Evolutionary conservation across 2,797 vertebrate genomes (phyloP), one percentile per base, ranked within the genome.

Genomic region (Tachyglossus aculeatus): DNA sequence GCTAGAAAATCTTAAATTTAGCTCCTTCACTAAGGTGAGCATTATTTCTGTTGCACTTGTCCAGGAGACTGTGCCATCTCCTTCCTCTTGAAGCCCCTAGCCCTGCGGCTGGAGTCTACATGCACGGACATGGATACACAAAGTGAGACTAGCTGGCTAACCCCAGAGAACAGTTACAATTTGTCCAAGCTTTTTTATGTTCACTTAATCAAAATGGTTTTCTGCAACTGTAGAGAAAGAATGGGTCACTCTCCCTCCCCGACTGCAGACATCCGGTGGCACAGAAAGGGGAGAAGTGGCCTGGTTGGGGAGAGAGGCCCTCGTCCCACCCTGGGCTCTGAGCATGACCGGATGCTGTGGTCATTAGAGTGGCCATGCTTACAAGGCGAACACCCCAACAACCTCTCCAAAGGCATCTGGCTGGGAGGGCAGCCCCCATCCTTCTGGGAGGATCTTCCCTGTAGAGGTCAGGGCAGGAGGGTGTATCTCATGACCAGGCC

Each of bases 51-150:
- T 89, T 80, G 70, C 88, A 77, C 53, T 86, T 77, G 65, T 72
- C 88, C 82, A 75, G 83, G 83, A 89, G 93, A 87, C 93, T 92
- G 91, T 91, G 90, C 93, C n/a, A 88, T 92, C 88, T 90, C 91
- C 91, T 86, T 90, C 91, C 94, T 91, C 93, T 91, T 90, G 84
- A 93, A 93, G 93, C 93, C 63, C 79, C 88, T 94, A n/a, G n/a
- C 95, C 95, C 94, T 93, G 94, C 94, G 95, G 92, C n/a, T 67
- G 90, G 90, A 78, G 86, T 88, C 92, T 88, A 89, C 90, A 90
- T 89, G 81, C 90, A 89, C 91, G 90, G 92, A 92, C 93, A 88
- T 84, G 88, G 91, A 92, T 91, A 87, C 93, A 88, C 94, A 91
- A 91, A 91, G 75, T 86, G 83, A 93, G 94, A 92, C 89, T 85